Evolutionary conservation across 2,888 invertebrate species (phyloP), one percentile per base, ranked within the genome.

Genomic region (Biston betularia): DNA sequence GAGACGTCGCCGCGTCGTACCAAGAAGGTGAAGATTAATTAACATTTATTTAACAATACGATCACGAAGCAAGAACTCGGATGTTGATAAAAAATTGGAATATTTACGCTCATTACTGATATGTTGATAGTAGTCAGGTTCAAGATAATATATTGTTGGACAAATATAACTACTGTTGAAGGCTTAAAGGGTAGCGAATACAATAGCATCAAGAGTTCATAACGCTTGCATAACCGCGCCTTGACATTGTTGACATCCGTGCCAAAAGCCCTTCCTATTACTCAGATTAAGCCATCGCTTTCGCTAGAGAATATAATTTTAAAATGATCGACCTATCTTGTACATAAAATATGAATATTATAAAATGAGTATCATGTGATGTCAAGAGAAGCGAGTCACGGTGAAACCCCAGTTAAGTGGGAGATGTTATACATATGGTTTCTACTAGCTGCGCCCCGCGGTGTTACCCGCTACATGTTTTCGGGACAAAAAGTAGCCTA

Each of bases 231-330:
- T 85, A 88, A 85, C 78, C 75, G 63, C 76, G 76, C 89, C 91
- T 90, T 92, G 90, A 89, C 89, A 90, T 90, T 91, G 89, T 88
- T 90, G 85, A 86, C 87, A 82, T 76, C 78, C 73, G 81, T 84
- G 88, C 85, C 87, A 86, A 82, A 84, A 80, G 74, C 73, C 6
- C 38, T 38, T 38, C 38, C 8, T 35, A 6, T 35, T 7, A 8
- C 38, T 6, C 38, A 38, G 8, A 38, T 38, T 38, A 9, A 4
- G 38, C 38, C 6, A 0, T 38, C 9, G 38, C 38, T 9, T 8
- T 38, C 9, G 6, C 9, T 9, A 38, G 0, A 9, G 1, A 38
- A 38, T 38, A 24, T 24, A 1, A 24, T 24, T 24, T 38, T 38
- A 38, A 38, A 38, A 38, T 38, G 2, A 38, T 38, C 38, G 9